A percentile compares a stretch with the other conserved stretches of the same genome.
Evolutionary conservation across 2,888 invertebrate species (phyloP).

Genomic region (Biston stratarius): DNA sequence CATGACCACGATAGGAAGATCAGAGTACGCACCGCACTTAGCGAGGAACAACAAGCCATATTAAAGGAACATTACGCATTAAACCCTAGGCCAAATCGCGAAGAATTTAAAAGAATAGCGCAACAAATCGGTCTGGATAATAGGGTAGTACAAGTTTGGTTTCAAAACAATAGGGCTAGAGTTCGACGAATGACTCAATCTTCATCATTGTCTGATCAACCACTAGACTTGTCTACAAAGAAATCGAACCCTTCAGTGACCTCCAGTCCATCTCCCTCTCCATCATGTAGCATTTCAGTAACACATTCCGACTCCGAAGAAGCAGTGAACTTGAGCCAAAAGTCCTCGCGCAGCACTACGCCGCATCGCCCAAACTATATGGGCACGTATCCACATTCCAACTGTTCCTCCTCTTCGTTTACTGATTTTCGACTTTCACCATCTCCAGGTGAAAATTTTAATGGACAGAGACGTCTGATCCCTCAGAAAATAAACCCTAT

Average conservation of each 20-base stretch:
- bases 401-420: slow-evolving; percentile 85
- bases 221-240: slow-evolving; percentile 96
- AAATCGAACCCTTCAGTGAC: slow-evolving; percentile 86
- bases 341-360: slow-evolving; percentile 88
- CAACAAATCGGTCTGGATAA: slow-evolving; percentile 91
- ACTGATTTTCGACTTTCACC: slow-evolving; percentile 82
- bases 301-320: slow-evolving; percentile 89
- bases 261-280: slow-evolving; percentile 88
- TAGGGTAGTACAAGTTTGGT: slow-evolving; percentile 97
- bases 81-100: slow-evolving; percentile 97
- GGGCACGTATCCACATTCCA: slow-evolving; percentile 87
- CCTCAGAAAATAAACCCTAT: slow-evolving; percentile 76
- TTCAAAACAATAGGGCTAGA: slow-evolving; percentile 97
- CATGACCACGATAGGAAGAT: slow-evolving; percentile 92
- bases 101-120: slow-evolving; percentile 96
- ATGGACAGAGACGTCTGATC: slow-evolving; percentile 68
- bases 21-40: slow-evolving; percentile 96
- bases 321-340: slow-evolving; percentile 92
- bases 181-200: slow-evolving; percentile 90
- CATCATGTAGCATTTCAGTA: slow-evolving; percentile 87
- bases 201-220: slow-evolving; percentile 88
- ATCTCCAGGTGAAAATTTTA: slow-evolving; percentile 77
- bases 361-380: slow-evolving; percentile 82
- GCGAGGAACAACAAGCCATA: slow-evolving; percentile 96
- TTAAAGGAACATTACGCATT: slow-evolving; percentile 95